phyloP scores from a whole-genome alignment of 2,797 vertebrate genomes.

The Xenopus petersii region DNA sequence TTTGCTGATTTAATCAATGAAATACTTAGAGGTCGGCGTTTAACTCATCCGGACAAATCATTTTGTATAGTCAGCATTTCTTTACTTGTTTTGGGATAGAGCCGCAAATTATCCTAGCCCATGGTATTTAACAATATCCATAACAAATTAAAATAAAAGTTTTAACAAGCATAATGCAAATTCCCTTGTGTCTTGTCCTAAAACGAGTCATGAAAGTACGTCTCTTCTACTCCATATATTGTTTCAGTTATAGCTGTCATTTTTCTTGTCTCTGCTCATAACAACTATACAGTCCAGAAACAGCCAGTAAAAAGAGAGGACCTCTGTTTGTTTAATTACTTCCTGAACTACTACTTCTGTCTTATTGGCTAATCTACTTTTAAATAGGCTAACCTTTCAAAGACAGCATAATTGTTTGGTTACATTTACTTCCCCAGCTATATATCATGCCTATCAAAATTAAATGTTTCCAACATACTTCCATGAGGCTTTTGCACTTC shows the following conservation, averaged over 20 bases:
- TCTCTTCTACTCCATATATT: no score
- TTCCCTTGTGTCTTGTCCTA: no score
- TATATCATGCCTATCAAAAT: constrained; percentile 71
- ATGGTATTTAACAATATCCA: no score
- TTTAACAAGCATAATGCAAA: no score
- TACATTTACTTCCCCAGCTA: constrained; percentile 67
- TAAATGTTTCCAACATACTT: constrained; percentile 64
- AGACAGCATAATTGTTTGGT: constrained; percentile 69
- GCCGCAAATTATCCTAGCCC: no score
- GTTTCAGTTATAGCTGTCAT: constrained; percentile 56
- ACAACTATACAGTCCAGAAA: constrained; percentile 73
- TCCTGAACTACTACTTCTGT: constrained; percentile 66
- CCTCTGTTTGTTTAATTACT: constrained; percentile 74
- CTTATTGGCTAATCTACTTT: constrained; percentile 66
- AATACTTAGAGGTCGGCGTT: no score
- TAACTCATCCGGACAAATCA: no score
- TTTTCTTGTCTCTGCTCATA: constrained; percentile 76
- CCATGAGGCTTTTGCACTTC: constrained; percentile 48
- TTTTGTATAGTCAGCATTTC: no score
- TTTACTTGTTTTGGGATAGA: no score
- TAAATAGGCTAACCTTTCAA: constrained; percentile 70
- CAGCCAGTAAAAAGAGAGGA: constrained; percentile 64
- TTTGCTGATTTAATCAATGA: no score
- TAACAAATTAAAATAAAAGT: no score
- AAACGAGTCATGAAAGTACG: no score